Evolutionary conservation across 2,797 vertebrate genomes (phyloP).

Genomic region (Scolopax bukidnonensis): DNA sequence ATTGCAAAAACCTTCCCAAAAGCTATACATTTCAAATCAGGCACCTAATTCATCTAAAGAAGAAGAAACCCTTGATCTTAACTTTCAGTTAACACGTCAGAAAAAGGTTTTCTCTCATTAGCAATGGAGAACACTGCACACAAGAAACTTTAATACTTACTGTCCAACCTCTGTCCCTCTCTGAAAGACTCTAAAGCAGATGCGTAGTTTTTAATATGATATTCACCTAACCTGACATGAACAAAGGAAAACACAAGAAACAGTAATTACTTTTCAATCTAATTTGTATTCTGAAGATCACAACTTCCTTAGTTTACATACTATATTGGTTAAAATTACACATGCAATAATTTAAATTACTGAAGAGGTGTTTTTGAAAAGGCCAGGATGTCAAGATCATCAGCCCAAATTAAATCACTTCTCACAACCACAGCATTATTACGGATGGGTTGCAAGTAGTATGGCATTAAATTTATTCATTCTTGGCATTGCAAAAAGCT

Average conservation of each 20-base stretch:
- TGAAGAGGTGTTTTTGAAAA: background rate
- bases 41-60: background rate
- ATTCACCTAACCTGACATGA: constrained; percentile 91
- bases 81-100: background rate
- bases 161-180: constrained; percentile 87
- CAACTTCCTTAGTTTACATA: background rate
- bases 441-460: background rate
- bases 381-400: background rate
- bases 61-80: background rate
- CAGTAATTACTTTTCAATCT: background rate
- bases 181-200: constrained; percentile 88
- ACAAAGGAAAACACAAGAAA: constrained; percentile 31
- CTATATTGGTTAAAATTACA: background rate
- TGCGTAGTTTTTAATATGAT: constrained; percentile 87
- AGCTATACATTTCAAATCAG: background rate
- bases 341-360: background rate
- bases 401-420: background rate
- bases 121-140: background rate
- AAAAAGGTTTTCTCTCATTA: background rate
- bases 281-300: background rate
- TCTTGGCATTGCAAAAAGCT: background rate
- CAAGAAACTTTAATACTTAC: constrained; percentile 80
- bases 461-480: background rate
- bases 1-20: background rate
- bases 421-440: background rate